Evolutionary conservation across 1,140 invertebrate species (phyloP).

Genomic region (Anoplolepis gracilipes): DNA sequence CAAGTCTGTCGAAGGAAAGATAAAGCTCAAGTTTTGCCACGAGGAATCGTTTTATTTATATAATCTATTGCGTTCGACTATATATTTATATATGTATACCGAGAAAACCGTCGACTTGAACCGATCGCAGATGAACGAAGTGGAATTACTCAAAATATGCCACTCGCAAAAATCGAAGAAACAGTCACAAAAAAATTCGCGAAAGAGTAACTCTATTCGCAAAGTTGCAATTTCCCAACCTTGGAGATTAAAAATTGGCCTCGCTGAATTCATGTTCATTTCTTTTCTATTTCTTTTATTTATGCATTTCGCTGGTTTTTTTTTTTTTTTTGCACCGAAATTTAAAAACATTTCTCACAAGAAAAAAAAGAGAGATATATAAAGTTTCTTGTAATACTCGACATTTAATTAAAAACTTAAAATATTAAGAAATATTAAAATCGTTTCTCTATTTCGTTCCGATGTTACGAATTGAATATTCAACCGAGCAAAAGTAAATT

Average conservation of each 20-base stretch:
- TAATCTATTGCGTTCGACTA: constrained; percentile 62
- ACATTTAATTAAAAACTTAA: no score
- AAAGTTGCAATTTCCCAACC: no score
- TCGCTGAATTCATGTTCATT: neutral
- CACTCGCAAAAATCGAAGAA: neutral
- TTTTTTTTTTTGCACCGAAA: no score
- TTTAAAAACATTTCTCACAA: no score
- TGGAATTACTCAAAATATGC: neutral
- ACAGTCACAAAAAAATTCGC: neutral
- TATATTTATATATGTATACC: constrained; percentile 57
- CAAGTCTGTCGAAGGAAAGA: constrained; percentile 67
- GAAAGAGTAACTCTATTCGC: neutral
- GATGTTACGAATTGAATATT: neutral
- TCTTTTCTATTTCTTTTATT: no score
- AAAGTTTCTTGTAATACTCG: neutral
- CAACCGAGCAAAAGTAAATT: neutral
- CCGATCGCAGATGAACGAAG: constrained; percentile 36
- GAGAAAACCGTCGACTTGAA: constrained; percentile 53
- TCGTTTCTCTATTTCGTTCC: neutral
- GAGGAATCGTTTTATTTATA: constrained; percentile 71
- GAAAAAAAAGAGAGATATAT: no score
- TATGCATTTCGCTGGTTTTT: no score
- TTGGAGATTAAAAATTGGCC: no score
- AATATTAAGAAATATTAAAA: no score
- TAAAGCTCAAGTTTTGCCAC: constrained; percentile 60